Percentiles rank a stretch among this genome's conserved stretches.
Conservation (phyloP, 1,140 invertebrate genomes). For the Drosophila mauritiana region DNA sequence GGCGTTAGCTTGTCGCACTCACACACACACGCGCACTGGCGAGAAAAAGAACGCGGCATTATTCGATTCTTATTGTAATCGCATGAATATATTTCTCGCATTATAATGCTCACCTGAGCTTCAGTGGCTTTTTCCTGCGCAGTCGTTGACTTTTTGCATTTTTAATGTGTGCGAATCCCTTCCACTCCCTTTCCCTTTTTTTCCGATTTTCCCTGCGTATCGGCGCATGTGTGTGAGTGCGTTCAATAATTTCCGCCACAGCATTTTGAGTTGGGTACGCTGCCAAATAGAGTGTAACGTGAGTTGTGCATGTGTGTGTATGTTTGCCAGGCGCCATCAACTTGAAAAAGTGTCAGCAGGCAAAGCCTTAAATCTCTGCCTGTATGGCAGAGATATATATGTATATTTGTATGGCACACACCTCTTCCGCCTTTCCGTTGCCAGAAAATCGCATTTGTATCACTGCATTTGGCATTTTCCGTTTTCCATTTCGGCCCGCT, state of each 20-base stretch:
- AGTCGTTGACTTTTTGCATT: slow-evolving; percentile 81
- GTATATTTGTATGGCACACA: slow-evolving; percentile 47
- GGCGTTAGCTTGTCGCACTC: slow-evolving; percentile 18
- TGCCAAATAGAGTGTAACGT: slow-evolving; percentile 80
- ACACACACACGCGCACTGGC: neutral
- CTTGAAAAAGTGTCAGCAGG: slow-evolving; percentile 77
- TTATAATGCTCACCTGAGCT: slow-evolving; percentile 75
- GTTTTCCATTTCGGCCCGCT: slow-evolving; percentile 3
- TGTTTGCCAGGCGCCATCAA: slow-evolving; percentile 63
- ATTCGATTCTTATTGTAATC: slow-evolving; percentile 83
- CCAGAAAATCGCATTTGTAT: slow-evolving; percentile 77
- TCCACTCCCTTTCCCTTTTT: slow-evolving; percentile 9
- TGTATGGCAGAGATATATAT: too few relatives aligned
- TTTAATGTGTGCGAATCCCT: slow-evolving; percentile 71
- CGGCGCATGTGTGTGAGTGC: slow-evolving; percentile 58
- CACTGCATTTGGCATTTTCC: slow-evolving; percentile 75
- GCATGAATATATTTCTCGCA: slow-evolving; percentile 78
- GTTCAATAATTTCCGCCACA: slow-evolving; percentile 78
- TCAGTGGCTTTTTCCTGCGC: slow-evolving; percentile 75
- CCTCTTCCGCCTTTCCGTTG: slow-evolving; percentile 52
- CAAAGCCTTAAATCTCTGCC: slow-evolving; percentile 78
- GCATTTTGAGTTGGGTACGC: slow-evolving; percentile 77
- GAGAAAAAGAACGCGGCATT: slow-evolving; percentile 43
- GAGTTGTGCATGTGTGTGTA: slow-evolving; percentile 8
- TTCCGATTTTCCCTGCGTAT: slow-evolving; percentile 19